Base-by-base conservation (phyloP, 2,797 vertebrate genomes). In the Miichthys miiuy region DNA sequence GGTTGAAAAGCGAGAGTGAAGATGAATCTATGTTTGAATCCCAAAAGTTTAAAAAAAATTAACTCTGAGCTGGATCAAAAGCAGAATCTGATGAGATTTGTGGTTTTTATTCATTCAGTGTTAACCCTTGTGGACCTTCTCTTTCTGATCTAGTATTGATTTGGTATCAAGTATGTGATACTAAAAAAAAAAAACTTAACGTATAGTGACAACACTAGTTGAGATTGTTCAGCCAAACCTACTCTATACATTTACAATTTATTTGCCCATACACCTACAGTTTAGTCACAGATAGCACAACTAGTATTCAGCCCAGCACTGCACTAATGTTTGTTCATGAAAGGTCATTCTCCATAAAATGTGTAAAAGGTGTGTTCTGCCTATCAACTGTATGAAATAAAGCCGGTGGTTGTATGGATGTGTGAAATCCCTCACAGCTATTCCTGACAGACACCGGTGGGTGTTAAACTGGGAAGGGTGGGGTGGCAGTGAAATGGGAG, bases 351-450 rank as follows among this genome's bases (percentile, higher is more conserved):
- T 57, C 42, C 23, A 27, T 38, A 41, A 62, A 44, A 30, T 66
- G 46, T 42, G 41, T 38, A 62, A 27, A 3, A 0, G 14, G 34
- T 38, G 34, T 38, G 34, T 69, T 41, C 38, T 38, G 50, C 76
- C 38, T 4, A 11, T 5, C 14, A 18, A 7, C 27, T 56, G 50
- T 55, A 38, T 46, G 20, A 42, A 41, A 10, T 66, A 38, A 70
- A 65, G 21, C 51, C 61, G 23, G 41, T 54, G 42, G 20, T 23
- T 65, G 54, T 10, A 57, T 11, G 61, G 1, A 54, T 55, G 68
- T 82, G 79, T 84, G 61, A 74, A 80, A 71, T 50, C 34, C 61
- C 71, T 68, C 72, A n/a, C 34, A 82, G 83, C 88, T 88, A 91
- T 88, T 91, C 61, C 77, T 84, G 83, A 89, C 79, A 16, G 61